Base-by-base conservation (phyloP, 1,140 invertebrate genomes). In the Harpegnathos saltator region DNA sequence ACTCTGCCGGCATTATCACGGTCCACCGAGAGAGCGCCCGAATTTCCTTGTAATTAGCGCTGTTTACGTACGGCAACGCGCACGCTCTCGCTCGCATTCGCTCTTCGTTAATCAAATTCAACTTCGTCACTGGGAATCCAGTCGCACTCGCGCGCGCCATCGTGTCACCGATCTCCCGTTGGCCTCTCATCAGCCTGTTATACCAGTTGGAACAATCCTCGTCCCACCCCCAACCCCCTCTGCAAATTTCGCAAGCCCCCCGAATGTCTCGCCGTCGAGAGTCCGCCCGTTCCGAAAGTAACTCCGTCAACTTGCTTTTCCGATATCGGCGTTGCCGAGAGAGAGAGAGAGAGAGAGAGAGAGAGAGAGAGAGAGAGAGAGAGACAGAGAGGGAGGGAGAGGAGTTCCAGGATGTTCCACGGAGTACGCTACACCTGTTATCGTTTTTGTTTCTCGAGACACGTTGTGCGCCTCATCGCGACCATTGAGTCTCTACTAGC, bases 81-180 rank as follows among this genome's bases (percentile, higher is more conserved):
- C n/a, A 29, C 59, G 44, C 29, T 1, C 19, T 63, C 54, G 59
- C 38, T 44, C 38, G 38, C 38, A 44, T 44, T 26, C 38, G 56
- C 44, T 63, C 63, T 85, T 87, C 85, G 84, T 90, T 80, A 89
- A 91, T 89, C 87, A 88, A 86, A 89, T 91, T 77, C 85, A 86
- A 85, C 84, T 89, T 88, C 26, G 44, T 65, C 63, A 29, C 54
- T 7, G 82, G 38, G 50, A 85, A 85, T 77, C 19, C 19, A 68
- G 38, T 33, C 24, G 24, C 48, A 5, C 29, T 33, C 24, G 24
- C 48, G 24, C 48, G 52, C 22, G 19, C 83, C 24, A 22, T 22
- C 74, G 86, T 88, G 83, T 88, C 89, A 82, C 63, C 73, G 56
- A 68, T 71, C 56, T 69, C 71, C 19, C 44, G 59, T 58, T 44